phyloP scores from a whole-genome alignment of 1,140 invertebrate genomes.

The Schlechtendalia chinensis region DNA sequence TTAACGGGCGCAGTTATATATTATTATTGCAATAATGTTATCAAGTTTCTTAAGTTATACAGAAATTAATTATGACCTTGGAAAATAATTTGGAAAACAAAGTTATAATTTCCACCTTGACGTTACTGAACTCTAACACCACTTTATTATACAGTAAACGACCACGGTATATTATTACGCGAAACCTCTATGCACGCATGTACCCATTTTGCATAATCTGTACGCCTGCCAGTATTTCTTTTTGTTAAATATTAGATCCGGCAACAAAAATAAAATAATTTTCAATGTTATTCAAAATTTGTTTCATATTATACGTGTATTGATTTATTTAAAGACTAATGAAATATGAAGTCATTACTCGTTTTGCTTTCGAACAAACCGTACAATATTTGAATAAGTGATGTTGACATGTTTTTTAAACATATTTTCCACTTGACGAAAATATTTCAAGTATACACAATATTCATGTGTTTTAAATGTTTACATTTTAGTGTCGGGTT shows the following conservation, averaged over 20 bases:
- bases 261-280: neutral
- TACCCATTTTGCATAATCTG: constrained; percentile 40
- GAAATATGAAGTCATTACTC: neutral
- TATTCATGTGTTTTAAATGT: neutral
- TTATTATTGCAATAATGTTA: neutral
- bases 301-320: too few relatives aligned
- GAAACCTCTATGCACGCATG: constrained; percentile 27
- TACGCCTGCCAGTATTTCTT: neutral
- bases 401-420: too few relatives aligned
- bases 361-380: too few relatives aligned
- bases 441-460: too few relatives aligned
- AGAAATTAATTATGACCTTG: constrained; percentile 33
- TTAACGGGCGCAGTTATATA: neutral
- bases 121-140: constrained; percentile 7
- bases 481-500: constrained; percentile 71
- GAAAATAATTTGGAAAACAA: constrained; percentile 22
- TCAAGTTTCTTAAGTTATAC: neutral
- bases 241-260: neutral
- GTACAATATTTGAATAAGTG: too few relatives aligned
- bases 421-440: too few relatives aligned
- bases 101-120: neutral
- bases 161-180: constrained; percentile 3
- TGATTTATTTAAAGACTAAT: too few relatives aligned
- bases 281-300: too few relatives aligned
- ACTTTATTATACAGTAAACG: constrained; percentile 4